phyloP scores from a whole-genome alignment of 2,797 vertebrate genomes.

The Pitangus sulphuratus region DNA sequence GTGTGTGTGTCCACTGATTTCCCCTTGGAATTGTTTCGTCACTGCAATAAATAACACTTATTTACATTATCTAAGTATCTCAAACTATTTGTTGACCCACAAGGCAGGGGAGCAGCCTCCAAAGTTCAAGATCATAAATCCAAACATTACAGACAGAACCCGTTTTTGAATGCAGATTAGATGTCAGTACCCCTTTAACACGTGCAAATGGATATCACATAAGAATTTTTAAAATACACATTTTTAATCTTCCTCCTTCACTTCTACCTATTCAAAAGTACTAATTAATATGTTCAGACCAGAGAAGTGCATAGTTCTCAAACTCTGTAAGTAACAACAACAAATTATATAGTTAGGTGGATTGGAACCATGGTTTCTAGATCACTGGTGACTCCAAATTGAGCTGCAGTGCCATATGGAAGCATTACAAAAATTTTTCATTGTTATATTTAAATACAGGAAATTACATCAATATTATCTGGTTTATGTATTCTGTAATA shows the following conservation, averaged over 20 bases:
- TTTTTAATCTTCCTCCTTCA: not conserved
- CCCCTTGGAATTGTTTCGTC: not conserved
- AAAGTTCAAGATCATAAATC: constrained; percentile 59
- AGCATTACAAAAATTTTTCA: not conserved
- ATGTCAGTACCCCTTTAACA: not conserved
- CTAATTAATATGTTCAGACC: not conserved
- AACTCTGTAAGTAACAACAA: not conserved
- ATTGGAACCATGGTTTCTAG: not conserved
- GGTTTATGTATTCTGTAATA: not conserved
- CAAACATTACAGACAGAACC: constrained; percentile 33
- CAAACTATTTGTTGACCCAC: constrained; percentile 36
- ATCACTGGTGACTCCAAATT: not conserved
- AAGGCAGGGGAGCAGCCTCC: not conserved
- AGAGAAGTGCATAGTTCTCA: not conserved
- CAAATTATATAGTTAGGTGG: not conserved
- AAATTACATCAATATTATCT: not conserved
- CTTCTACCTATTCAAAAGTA: not conserved
- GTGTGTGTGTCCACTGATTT: not conserved
- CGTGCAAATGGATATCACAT: not conserved
- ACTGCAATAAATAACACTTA: constrained; percentile 24
- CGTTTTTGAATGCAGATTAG: not conserved
- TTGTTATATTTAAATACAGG: not conserved
- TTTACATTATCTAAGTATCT: constrained; percentile 47
- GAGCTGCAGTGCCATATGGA: not conserved
- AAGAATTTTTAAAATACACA: not conserved